Base-by-base conservation (phyloP, 2,888 invertebrate species). In the Xestia rhomboidea region DNA sequence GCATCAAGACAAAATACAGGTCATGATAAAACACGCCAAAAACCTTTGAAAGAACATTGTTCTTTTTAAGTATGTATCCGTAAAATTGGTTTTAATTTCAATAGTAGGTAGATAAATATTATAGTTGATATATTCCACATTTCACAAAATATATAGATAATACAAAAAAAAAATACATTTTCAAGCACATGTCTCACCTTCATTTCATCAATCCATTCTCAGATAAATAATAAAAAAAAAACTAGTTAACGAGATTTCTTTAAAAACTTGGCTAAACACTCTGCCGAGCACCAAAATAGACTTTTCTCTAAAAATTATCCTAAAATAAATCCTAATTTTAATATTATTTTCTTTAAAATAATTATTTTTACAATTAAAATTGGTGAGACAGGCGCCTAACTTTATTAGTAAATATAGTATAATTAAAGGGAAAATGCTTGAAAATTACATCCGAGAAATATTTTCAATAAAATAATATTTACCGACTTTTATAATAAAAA, bases 351-450 rank as follows among this genome's bases (percentile, higher is more conserved):
- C 41, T 49, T 80, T 57, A 62, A 62, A 71, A 67, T 72, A 15
- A 57, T 82, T 66, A 85, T 72, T 76, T 83, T 76, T 70, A 82
- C 66, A 86, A 54, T 67, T 77, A 77, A 51, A 54, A 74, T 67
- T 75, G 77, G 87, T 83, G 88, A 88, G 88, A 86, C 87, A 88
- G 54, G 87, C 72, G 81, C 87, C 81, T 83, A 76, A 70, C 11
- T 38, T 68, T 13, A 44, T 49, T 21, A 63, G 11, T 60, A 46
- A 72, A 62, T 30, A 75, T 68, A 54, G 18, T 51, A 46, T 46
- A 18, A 46, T 77, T 49, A 57, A 77, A 85, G 60, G 41, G 60
- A 68, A 41, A 64, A 21, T 21, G 54, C 21, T 30, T 18, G 15
- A 34, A 64, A 54, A 69, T 68, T 74, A 67, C 70, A n/a, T 63